Percentiles rank a stretch among this genome's conserved stretches.
These are phyloP conservation scores for Platysteira castanea DNA, from an alignment of 2,113 vertebrate genomes.

Conservation along the genomic window DNA sequence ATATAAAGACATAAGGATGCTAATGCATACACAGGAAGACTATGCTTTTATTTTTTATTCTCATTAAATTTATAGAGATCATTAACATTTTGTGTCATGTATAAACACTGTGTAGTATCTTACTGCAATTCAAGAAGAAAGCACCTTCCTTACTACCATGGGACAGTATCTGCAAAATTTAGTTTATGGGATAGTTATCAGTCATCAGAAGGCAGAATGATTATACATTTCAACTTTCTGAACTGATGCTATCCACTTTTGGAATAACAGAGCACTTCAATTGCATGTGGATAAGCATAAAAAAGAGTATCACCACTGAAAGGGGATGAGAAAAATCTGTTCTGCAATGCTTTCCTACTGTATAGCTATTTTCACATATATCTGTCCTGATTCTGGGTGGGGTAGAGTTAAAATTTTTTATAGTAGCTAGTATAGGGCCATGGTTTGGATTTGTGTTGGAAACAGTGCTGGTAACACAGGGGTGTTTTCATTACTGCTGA, in stretches of 20 bases:
- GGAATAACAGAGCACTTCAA: neutral
- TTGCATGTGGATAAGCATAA: neutral
- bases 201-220: neutral
- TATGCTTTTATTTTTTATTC: neutral
- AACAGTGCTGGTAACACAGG: neutral
- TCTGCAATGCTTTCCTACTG: neutral
- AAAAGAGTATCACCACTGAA: neutral
- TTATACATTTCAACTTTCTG: neutral
- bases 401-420: neutral
- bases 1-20: neutral
- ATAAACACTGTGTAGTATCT: neutral
- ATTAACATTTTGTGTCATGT: neutral
- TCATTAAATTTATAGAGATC: neutral
- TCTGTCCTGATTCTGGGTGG: neutral
- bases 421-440: neutral
- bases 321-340: neutral
- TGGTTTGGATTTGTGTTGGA: neutral
- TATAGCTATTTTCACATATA: neutral
- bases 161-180: neutral
- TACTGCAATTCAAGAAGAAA: neutral
- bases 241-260: neutral
- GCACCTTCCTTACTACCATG: neutral
- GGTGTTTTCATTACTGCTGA: neutral
- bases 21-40: neutral
- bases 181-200: neutral